Evolutionary conservation across 2,113 vertebrate genomes (phyloP), one percentile per base, ranked within the genome.

Genomic region (Sprattus sprattus): DNA sequence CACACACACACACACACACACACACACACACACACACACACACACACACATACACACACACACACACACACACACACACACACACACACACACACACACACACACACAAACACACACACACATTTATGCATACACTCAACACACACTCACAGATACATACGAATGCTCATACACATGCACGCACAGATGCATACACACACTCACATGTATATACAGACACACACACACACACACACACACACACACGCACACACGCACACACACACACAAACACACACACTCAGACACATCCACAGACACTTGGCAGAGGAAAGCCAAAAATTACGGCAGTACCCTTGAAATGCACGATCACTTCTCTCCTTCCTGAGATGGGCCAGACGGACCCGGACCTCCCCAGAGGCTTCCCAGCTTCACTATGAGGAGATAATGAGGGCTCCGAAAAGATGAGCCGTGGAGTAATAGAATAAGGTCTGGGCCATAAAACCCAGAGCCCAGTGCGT

Each of bases 231-330:
- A 39, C 1, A 39, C 39, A 39, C 39, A 1, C 39, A 39, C 39
- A 39, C 39, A 39, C 39, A 39, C 39, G 2, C 39, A 39, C 39
- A 39, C 39, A 57, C 32, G 13, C 4, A 7, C 78, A 84, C 22
- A 32, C 85, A 83, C 64, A 45, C 54, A 54, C 83, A 52, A 45
- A 78, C n/a, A 75, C 15, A 57, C 28, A 84, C 44, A 85, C 46
- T 81, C 4, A 32, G 39, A 39, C 39, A 39, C 85, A 64, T n/a
- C 57, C 57, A 64, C 6, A 64, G 20, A 3, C 57, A 64, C 18
- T 64, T 67, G 64, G 64, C 64, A 71, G 64, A 71, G 64, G 25
- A 2, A 10, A 10, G 25, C 25, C 64, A 71, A 13, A 71, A 71
- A 28, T 25, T 32, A 71, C 25, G 64, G 25, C 3, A n/a, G 22